Evolutionary conservation across 2,888 invertebrate species (phyloP).

Genomic region (Xiphydria camelus): DNA sequence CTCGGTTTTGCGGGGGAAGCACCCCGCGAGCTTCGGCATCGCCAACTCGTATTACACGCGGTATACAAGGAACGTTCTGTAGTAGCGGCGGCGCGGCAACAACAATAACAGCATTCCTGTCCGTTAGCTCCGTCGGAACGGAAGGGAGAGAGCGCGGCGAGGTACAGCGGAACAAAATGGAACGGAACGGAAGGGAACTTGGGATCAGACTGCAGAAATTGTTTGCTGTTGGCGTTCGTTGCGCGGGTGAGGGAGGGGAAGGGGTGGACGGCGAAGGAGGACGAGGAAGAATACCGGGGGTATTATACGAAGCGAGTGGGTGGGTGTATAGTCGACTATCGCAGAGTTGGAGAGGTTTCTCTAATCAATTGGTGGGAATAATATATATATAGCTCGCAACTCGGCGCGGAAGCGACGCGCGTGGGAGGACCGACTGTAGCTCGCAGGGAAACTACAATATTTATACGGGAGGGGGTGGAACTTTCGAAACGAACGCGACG

Average conservation of each 20-base stretch:
- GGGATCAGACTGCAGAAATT: not conserved
- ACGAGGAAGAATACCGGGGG: not conserved
- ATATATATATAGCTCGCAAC: not conserved
- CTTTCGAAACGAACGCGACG: slow-evolving; percentile 27
- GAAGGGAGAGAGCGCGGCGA: too few species aligned
- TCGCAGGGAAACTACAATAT: slow-evolving; percentile 22
- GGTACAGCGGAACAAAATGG: too few species aligned
- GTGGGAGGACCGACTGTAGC: not conserved
- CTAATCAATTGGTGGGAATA: slow-evolving; percentile 1
- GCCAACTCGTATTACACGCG: too few species aligned
- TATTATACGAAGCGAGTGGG: not conserved
- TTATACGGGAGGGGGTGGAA: slow-evolving; percentile 28
- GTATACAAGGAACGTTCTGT: too few species aligned
- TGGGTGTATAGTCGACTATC: not conserved
- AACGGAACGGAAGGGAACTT: too few species aligned
- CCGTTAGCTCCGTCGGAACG: too few species aligned
- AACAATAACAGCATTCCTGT: not conserved
- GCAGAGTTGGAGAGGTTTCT: not conserved
- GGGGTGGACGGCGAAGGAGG: too few species aligned
- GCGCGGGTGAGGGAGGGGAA: too few species aligned
- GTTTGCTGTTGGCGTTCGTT: not conserved
- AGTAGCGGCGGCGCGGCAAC: too few species aligned
- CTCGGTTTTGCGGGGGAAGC: too few species aligned
- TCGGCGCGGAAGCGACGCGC: not conserved
- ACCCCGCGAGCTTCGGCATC: too few species aligned